phyloP scores from a whole-genome alignment of 2,797 vertebrate species.

The Ataeniobius toweri region DNA sequence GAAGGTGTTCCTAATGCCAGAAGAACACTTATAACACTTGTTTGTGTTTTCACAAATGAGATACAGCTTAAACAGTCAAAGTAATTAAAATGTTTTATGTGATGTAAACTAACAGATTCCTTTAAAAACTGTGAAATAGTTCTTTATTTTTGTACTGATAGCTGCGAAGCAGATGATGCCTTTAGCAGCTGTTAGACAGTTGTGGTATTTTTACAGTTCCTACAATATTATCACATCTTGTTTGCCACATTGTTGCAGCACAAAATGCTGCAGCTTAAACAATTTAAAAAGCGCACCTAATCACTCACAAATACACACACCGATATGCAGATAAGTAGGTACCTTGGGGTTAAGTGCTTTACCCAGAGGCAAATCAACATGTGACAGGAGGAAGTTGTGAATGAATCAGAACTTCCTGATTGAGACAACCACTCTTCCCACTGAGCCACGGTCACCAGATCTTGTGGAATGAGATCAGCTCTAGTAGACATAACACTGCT shows the following conservation, averaged over 20 bases:
- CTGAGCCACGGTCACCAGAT: too few species aligned
- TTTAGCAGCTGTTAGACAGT: neutral
- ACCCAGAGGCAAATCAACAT: too few species aligned
- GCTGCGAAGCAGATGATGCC: neutral
- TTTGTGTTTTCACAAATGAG: neutral
- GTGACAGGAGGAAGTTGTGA: too few species aligned
- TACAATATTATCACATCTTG: neutral
- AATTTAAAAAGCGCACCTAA: neutral
- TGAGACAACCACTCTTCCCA: too few species aligned
- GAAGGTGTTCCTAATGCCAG: neutral
- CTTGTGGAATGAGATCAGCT: too few species aligned
- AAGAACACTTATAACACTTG: neutral
- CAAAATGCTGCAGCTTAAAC: neutral
- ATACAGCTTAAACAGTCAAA: neutral
- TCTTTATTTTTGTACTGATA: neutral
- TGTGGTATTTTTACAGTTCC: neutral
- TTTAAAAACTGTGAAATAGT: neutral
- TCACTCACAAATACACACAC: too few species aligned
- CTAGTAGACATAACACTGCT: neutral
- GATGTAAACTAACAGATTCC: neutral
- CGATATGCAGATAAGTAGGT: too few species aligned
- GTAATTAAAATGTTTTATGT: neutral
- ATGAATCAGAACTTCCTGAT: too few species aligned
- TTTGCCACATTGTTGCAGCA: neutral
- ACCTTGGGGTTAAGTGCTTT: too few species aligned